Evolutionary conservation across 2,888 invertebrate genomes (phyloP).

Genomic region (Eutolmus rufibarbis): DNA sequence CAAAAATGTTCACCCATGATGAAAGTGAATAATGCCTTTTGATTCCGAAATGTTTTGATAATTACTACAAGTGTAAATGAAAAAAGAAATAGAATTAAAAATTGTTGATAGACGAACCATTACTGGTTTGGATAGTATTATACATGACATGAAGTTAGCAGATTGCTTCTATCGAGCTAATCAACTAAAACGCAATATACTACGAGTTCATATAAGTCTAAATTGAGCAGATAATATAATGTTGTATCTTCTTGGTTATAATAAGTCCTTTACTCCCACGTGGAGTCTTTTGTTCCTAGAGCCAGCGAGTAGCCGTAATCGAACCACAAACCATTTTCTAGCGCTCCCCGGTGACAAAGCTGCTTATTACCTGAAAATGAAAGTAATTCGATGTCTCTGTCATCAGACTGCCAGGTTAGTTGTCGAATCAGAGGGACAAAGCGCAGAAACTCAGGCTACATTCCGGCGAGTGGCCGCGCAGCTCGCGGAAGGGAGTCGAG

Average conservation of each 20-base stretch:
- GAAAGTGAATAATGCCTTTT: no score
- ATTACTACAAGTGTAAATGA: no score
- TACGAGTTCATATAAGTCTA: background rate
- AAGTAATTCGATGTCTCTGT: background rate
- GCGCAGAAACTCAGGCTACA: background rate
- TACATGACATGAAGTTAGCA: no score
- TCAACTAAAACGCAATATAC: background rate
- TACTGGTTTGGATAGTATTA: no score
- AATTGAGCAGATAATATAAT: background rate
- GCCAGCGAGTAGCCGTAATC: background rate
- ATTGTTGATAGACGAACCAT: no score
- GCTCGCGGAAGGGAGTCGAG: background rate
- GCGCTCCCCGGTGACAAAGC: background rate
- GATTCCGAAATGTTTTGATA: no score
- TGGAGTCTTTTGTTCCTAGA: background rate
- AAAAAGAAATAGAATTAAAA: no score
- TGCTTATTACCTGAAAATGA: background rate
- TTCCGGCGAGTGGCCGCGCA: background rate
- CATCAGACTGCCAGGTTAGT: background rate
- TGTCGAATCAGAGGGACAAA: background rate
- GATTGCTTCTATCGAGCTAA: background rate
- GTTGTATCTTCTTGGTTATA: background rate
- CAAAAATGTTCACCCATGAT: no score
- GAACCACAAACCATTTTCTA: background rate
- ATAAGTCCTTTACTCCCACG: background rate